Base-by-base conservation (phyloP, 2,888 invertebrate genomes). In the Trachelus iudaicus region DNA sequence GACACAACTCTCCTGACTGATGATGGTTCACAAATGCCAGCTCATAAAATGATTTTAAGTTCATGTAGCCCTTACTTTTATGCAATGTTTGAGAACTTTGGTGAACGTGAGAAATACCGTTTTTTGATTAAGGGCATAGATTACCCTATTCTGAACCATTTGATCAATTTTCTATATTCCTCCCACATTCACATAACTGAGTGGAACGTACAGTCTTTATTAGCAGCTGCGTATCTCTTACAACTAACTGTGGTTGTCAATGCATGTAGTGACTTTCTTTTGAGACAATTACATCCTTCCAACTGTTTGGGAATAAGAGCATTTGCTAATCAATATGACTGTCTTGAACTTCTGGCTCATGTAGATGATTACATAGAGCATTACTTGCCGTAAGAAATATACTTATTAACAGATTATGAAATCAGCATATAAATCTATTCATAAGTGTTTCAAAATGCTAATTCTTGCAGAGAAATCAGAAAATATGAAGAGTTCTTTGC, bases 11-110 rank as follows among this genome's bases (percentile, higher is more conserved):
- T 98, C 85, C 94, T 96, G 71, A 96, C 96, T 1, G 96, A 96
- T 84, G 94, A 94, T 76, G 90, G 90, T 4, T 93, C 94, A 77
- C 96, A 97, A 92, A 95, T 98, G 84, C 94, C 95, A 78, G 98
- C 98, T 73, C 98, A 98, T 92, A 97, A 97, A 92, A 97, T 97
- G 93, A 96, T 98, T 78, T 93, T 98, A 80, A 97, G 98, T 34
- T 96, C 98, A n/a, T 96, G 97, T 91, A 97, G 97, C 88, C 97
- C 97, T 56, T 98, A 98, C 93, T 98, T 98, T 92, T 96, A 96
- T 92, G 98, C 98, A 81, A 98, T 98, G 98, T 98, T 98, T 92
- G 98, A 97, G 75, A 96, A 97, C 90, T 97, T 98, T 91, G 97
- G 97, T 88, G 98, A 98, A 92, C 96, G 97, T 83, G 95, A 96